A percentile compares a stretch with the other conserved stretches of the same genome.
phyloP scores from a whole-genome alignment of 2,797 vertebrate genomes.

The Agapornis canus region DNA sequence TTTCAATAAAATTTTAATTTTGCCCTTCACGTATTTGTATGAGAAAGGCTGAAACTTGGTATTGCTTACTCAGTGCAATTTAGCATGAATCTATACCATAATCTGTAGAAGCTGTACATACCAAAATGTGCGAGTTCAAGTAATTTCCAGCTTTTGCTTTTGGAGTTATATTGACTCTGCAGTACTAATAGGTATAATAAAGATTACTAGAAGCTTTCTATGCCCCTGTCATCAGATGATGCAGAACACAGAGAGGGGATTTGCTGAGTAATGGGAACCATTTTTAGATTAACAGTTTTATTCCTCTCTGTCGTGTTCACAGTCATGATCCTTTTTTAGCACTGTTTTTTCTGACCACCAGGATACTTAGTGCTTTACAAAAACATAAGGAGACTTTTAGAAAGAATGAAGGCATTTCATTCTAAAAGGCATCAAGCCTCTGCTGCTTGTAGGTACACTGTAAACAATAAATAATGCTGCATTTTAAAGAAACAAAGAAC shows the following conservation, averaged over 20 bases:
- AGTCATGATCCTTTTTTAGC: background rate
- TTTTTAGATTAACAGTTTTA: background rate
- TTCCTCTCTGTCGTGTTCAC: background rate
- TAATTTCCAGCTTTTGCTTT: background rate
- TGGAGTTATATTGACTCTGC: background rate
- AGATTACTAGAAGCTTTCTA: background rate
- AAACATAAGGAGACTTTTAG: background rate
- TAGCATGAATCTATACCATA: background rate
- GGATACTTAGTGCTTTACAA: background rate
- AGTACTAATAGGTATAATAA: background rate
- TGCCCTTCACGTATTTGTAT: background rate
- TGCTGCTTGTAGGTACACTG: background rate
- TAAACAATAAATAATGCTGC: slow-evolving; percentile 3
- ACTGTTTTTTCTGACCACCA: background rate
- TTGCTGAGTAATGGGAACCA: slow-evolving; percentile 46
- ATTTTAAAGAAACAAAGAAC: slow-evolving; percentile 52
- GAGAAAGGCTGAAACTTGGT: background rate
- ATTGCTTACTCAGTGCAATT: background rate
- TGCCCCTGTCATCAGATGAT: background rate
- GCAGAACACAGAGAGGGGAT: background rate
- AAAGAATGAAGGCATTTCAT: background rate
- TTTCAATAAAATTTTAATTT: slow-evolving; percentile 37
- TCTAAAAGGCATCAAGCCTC: background rate
- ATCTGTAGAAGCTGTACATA: background rate
- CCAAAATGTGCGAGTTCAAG: background rate